Percentiles rank a stretch among this genome's conserved stretches.
These are phyloP conservation scores for pig (Sus scrofa) DNA, from an alignment of 2,113 vertebrate species.

Conservation along the genomic window T2T-Sscrofa CM000826.6:19243501-19244000, in stretches of 20 bases:
- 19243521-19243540: background rate
- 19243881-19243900: background rate
- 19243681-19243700: background rate
- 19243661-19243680: background rate
- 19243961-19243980: background rate
- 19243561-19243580: background rate
- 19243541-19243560: background rate
- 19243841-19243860: fast-evolving
- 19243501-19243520: background rate
- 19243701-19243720: background rate
- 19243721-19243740: background rate
- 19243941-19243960: background rate
- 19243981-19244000: background rate
- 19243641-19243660: background rate
- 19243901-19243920: background rate
- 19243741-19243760: background rate
- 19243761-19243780: background rate
- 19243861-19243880: background rate
- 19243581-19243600: background rate
- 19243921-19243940: background rate
- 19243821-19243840: background rate
- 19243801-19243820: background rate
- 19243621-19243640: fast-evolving
- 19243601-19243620: background rate
- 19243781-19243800: background rate